These are phyloP conservation scores for Drosophila sproati DNA, from an alignment of 1,140 invertebrate species.

Conservation along the genomic window DNA sequence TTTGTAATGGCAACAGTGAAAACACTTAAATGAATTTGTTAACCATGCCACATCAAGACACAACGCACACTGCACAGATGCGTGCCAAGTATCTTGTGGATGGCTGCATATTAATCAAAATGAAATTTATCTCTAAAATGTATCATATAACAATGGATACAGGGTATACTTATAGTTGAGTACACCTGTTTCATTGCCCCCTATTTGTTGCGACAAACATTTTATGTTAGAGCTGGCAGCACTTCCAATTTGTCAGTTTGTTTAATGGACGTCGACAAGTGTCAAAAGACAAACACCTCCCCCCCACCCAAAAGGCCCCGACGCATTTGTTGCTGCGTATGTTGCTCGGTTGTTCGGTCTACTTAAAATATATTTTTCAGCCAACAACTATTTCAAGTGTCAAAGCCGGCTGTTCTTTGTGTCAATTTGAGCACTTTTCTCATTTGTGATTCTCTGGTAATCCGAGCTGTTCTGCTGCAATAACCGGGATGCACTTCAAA, in stretches of 20 bases:
- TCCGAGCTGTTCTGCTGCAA: slow-evolving; percentile 35
- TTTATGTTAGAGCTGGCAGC: slow-evolving; percentile 2
- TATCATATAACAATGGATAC: slow-evolving; percentile 3
- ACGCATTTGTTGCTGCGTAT: background rate
- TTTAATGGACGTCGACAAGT: slow-evolving; percentile 44
- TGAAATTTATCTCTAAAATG: slow-evolving; percentile 7
- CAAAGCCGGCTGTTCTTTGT: slow-evolving; percentile 40
- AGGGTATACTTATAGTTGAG: background rate
- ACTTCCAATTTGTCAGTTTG: slow-evolving; percentile 51
- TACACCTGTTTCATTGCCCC: background rate
- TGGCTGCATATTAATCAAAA: slow-evolving; percentile 51
- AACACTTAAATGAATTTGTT: slow-evolving; percentile 73
- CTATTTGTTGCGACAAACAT: slow-evolving; percentile 35
- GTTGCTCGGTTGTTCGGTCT: background rate
- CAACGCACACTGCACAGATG: slow-evolving; percentile 14
- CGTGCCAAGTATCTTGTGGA: slow-evolving; percentile 55
- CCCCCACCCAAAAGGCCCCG: background rate
- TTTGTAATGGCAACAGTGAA: slow-evolving; percentile 54
- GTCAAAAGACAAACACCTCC: slow-evolving; percentile 14
- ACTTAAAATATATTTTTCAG: slow-evolving; percentile 42
- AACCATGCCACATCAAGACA: slow-evolving; percentile 39
- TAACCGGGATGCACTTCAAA: slow-evolving; percentile 32
- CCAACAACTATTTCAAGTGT: slow-evolving; percentile 48
- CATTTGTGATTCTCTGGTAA: slow-evolving; percentile 32
- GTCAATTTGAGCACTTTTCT: slow-evolving; percentile 35